Percentiles rank a stretch among this genome's conserved stretches.
Evolutionary conservation across 2,888 invertebrate genomes (phyloP).

Genomic region (Rhagophthalmus giganteus): DNA sequence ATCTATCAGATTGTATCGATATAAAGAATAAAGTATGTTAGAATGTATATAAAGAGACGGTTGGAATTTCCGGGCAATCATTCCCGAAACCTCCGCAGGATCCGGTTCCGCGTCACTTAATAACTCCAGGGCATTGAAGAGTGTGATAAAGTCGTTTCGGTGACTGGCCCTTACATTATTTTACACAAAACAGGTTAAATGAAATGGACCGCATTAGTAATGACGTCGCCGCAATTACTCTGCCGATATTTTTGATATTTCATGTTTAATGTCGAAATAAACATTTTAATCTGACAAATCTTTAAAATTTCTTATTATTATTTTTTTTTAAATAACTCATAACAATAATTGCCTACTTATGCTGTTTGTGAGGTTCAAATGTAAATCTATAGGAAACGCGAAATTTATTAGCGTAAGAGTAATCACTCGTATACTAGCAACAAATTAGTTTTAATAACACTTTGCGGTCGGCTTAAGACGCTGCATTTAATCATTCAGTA

Average conservation of each 20-base stretch:
- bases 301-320: too few relatives aligned
- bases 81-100: conserved; percentile 42
- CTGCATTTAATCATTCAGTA: conserved; percentile 19
- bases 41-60: conserved; percentile 42
- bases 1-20: conserved; percentile 46
- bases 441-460: conserved; percentile 29
- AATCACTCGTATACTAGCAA: conserved; percentile 25
- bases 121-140: conserved; percentile 38
- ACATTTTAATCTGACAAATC: too few relatives aligned
- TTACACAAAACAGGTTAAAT: not conserved
- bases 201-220: too few relatives aligned
- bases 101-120: conserved; percentile 44
- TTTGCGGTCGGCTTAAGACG: conserved; percentile 23
- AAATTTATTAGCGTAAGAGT: too few relatives aligned
- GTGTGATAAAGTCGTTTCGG: conserved; percentile 27
- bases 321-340: too few relatives aligned
- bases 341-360: too few relatives aligned
- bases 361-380: too few relatives aligned
- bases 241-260: too few relatives aligned
- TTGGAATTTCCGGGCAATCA: conserved; percentile 47
- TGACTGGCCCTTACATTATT: conserved; percentile 2
- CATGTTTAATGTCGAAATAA: too few relatives aligned
- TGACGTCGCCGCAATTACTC: too few relatives aligned
- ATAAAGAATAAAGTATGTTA: conserved; percentile 43
- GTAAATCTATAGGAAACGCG: too few relatives aligned